These are phyloP conservation scores for Napeogenes sylphis DNA, from an alignment of 2,888 invertebrate species.

Conservation along the genomic window DNA sequence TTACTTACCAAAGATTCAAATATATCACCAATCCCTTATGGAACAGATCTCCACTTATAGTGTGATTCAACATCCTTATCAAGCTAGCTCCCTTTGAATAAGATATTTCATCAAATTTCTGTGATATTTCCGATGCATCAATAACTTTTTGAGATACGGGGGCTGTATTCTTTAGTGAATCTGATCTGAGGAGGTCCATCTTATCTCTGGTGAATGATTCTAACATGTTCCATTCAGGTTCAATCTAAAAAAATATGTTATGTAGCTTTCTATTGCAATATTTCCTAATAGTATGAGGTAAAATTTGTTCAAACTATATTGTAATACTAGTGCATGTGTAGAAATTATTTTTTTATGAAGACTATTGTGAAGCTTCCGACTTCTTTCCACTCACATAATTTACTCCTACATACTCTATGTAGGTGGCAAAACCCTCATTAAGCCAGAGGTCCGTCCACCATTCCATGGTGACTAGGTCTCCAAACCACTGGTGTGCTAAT, in stretches of 20 bases:
- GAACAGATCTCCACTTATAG: conserved; percentile 72
- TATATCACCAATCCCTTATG: conserved; percentile 72
- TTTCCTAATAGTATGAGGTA: no score
- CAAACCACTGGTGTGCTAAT: conserved; percentile 87
- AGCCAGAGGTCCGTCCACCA: conserved; percentile 87
- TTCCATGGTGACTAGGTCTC: conserved; percentile 81
- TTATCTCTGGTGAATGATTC: conserved; percentile 74
- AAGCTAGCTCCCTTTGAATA: conserved; percentile 78
- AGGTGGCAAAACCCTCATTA: conserved; percentile 85
- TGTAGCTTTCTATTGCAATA: neutral
- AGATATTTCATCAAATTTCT: conserved; percentile 78
- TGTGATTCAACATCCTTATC: conserved; percentile 79
- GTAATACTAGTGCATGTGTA: no score
- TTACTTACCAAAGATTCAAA: conserved; percentile 74
- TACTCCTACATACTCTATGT: conserved; percentile 76
- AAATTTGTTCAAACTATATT: no score
- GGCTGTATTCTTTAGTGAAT: conserved; percentile 75
- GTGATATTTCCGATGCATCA: conserved; percentile 76
- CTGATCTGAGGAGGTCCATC: conserved; percentile 73
- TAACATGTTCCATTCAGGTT: conserved; percentile 76
- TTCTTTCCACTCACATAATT: conserved; percentile 61
- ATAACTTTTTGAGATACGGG: conserved; percentile 73
- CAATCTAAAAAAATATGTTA: conserved; percentile 55
- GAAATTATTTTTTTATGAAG: no score
- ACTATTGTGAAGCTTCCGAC: neutral